These are phyloP conservation scores for Oreochromis grahami DNA, from an alignment of 2,797 vertebrate genomes.

Conservation along the genomic window DNA sequence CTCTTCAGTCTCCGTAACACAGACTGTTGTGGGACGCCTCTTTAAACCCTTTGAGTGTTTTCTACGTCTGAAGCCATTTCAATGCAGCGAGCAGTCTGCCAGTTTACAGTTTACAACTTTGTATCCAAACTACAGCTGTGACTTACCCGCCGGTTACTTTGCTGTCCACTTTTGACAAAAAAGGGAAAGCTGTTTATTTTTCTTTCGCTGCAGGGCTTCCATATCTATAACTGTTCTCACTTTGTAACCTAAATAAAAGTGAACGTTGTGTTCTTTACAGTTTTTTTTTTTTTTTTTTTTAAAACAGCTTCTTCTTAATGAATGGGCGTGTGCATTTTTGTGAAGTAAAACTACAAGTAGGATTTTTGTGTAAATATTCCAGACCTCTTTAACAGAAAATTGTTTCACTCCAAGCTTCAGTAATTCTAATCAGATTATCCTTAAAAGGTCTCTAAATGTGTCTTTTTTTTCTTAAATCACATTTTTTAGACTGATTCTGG, in stretches of 20 bases:
- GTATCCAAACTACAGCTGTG: neutral
- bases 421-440: neutral
- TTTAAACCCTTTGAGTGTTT: constrained; percentile 27
- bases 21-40: neutral
- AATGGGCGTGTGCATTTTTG: neutral
- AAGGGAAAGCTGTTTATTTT: neutral
- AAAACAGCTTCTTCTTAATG: neutral
- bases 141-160: neutral
- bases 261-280: neutral
- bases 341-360: neutral
- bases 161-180: neutral
- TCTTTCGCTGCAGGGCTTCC: constrained; percentile 35
- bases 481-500: neutral
- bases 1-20: neutral
- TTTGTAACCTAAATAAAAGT: neutral
- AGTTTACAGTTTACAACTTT: constrained; percentile 13
- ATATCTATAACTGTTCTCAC: neutral
- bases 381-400: neutral
- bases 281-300: accelerated
- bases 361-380: neutral
- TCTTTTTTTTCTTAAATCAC: neutral
- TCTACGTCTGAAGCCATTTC: constrained; percentile 34
- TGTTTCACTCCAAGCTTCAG: neutral
- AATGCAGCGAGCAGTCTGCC: constrained; percentile 16
- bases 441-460: neutral